These are phyloP conservation scores for Chalcosyrphus nemorum DNA, from an alignment of 2,888 invertebrate species.

Conservation along the genomic window DNA sequence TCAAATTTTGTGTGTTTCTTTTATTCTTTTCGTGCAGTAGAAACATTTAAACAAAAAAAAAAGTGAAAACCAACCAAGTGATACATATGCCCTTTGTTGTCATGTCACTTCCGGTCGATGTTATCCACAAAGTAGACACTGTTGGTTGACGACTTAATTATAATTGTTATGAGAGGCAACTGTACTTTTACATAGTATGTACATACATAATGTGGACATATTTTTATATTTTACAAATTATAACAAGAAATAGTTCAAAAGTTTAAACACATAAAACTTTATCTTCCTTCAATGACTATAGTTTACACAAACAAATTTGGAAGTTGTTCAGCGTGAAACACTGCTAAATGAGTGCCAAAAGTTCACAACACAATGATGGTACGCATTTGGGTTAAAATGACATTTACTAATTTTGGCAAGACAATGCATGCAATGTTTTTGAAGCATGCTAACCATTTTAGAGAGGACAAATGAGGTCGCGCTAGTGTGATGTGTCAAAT, in stretches of 20 bases:
- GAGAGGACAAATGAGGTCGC: background rate
- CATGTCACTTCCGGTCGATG: constrained; percentile 38
- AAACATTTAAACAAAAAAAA: background rate
- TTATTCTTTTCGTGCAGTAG: background rate
- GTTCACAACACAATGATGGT: background rate
- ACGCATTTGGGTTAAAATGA: background rate
- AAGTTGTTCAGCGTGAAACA: background rate
- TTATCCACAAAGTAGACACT: background rate
- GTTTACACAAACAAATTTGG: background rate
- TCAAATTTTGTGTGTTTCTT: too few relatives aligned
- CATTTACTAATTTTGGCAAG: constrained; percentile 5
- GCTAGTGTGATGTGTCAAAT: too few relatives aligned
- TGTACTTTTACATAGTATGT: constrained; percentile 3
- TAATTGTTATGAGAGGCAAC: background rate
- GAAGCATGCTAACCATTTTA: too few relatives aligned
- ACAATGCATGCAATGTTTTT: too few relatives aligned
- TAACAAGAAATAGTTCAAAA: background rate
- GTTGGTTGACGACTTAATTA: constrained; percentile 16
- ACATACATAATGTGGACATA: too few relatives aligned
- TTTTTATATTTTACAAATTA: background rate
- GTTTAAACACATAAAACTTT: background rate
- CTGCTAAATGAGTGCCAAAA: background rate
- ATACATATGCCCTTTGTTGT: constrained; percentile 14
- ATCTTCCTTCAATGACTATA: background rate
- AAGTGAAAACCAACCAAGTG: constrained; percentile 3